Evolutionary conservation across 2,888 invertebrate genomes (phyloP).

Genomic region (Hyposoter dolosus): DNA sequence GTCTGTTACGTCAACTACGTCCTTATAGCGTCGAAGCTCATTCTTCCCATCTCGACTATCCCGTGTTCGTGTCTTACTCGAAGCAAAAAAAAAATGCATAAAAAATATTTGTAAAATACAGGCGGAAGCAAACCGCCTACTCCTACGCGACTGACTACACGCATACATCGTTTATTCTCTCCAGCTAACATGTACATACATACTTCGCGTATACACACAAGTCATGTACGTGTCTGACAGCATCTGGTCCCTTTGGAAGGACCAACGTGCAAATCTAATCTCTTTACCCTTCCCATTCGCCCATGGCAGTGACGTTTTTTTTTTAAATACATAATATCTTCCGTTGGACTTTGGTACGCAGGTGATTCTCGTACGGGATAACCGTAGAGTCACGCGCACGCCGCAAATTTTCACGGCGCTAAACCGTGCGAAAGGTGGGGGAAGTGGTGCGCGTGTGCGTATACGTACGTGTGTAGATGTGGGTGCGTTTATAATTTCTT

Average conservation of each 20-base stretch:
- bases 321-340: slow-evolving; percentile 24
- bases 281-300: slow-evolving; percentile 12
- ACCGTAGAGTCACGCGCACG: slow-evolving; percentile 11
- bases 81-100: slow-evolving; percentile 18
- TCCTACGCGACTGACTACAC: slow-evolving; percentile 57
- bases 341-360: neutral
- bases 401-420: neutral
- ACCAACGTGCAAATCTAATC: neutral
- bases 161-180: slow-evolving; percentile 47
- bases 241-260: slow-evolving; percentile 37
- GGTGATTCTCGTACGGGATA: slow-evolving; percentile 33
- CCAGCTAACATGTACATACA: slow-evolving; percentile 21
- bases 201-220: neutral
- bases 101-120: neutral
- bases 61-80: slow-evolving; percentile 22
- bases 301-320: slow-evolving; percentile 16
- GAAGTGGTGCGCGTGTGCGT: slow-evolving; percentile 9
- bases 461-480: slow-evolving; percentile 5
- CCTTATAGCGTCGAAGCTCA: slow-evolving; percentile 33
- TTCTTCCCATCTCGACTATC: slow-evolving; percentile 26
- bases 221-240: slow-evolving; percentile 27
- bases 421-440: slow-evolving; percentile 16
- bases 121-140: slow-evolving; percentile 16
- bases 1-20: slow-evolving; percentile 36
- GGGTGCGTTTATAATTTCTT: slow-evolving; percentile 15